Conservation (phyloP, 2,888 invertebrate genomes). For the Drosophila anomelani region DNA sequence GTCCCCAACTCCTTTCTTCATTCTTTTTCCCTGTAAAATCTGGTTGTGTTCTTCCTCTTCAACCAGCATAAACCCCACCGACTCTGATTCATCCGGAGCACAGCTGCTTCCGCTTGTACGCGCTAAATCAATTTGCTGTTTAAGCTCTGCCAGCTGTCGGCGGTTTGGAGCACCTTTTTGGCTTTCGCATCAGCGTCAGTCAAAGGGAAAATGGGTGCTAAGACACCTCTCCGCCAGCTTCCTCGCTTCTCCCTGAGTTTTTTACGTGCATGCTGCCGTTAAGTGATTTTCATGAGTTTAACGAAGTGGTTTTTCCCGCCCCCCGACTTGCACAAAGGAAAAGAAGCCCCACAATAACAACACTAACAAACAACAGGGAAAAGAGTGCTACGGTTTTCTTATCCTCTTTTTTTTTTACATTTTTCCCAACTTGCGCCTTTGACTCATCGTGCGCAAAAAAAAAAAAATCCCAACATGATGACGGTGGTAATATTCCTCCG, state of each 20-base stretch:
- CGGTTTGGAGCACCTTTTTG: conserved; percentile 59
- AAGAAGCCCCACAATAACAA: conserved; percentile 55
- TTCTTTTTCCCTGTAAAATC: conserved; percentile 24
- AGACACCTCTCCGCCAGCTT: conserved; percentile 4
- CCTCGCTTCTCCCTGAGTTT: conserved; percentile 10
- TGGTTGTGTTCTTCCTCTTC: not conserved
- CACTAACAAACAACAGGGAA: conserved; percentile 50
- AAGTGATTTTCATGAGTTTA: conserved; percentile 80
- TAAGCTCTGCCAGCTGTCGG: conserved; percentile 54
- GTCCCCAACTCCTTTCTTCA: not conserved
- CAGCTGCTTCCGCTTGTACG: conserved; percentile 76
- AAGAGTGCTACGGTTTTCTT: conserved; percentile 6
- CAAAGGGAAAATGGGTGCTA: conserved; percentile 52
- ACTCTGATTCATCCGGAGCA: conserved; percentile 33
- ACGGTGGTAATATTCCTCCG: conserved; percentile 14
- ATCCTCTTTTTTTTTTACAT: conserved; percentile 3
- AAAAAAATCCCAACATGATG: conserved; percentile 31
- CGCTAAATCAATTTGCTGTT: conserved; percentile 81
- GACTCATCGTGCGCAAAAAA: conserved; percentile 42
- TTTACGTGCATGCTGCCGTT: conserved; percentile 58
- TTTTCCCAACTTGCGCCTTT: conserved; percentile 35
- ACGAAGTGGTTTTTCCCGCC: conserved; percentile 69
- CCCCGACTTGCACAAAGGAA: conserved; percentile 35
- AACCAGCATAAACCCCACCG: conserved; percentile 17
- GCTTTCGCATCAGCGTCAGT: conserved; percentile 54